A percentile compares a stretch with the other conserved stretches of the same genome.
Conservation (phyloP, 2,888 invertebrate genomes). For the Heterodera filipjevi region DNA sequence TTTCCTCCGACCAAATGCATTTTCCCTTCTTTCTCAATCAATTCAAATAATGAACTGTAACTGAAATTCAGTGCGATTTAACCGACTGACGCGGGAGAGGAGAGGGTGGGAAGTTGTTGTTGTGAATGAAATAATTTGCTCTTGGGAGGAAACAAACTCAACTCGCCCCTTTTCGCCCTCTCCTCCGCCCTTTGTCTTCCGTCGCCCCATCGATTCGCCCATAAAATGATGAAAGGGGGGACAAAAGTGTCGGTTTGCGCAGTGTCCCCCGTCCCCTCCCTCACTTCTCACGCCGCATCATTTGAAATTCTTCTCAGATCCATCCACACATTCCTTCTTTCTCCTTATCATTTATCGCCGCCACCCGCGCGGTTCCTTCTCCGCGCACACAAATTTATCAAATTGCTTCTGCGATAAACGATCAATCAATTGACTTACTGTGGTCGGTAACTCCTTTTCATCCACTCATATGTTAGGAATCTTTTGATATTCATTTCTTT, state of each 20-base stretch:
- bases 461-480: not conserved
- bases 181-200: conserved; percentile 8
- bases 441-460: not conserved
- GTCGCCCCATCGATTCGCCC: conserved; percentile 2
- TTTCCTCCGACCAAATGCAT: no score
- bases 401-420: not conserved
- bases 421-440: not conserved
- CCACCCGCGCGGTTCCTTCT: not conserved
- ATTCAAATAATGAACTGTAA: not conserved
- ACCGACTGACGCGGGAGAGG: not conserved
- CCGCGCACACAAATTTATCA: conserved; percentile 9
- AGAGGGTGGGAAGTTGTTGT: not conserved
- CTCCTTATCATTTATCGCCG: not conserved
- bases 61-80: not conserved
- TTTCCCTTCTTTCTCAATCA: no score
- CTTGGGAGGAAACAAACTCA: not conserved
- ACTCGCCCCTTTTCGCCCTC: not conserved
- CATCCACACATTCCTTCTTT: not conserved
- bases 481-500: not conserved
- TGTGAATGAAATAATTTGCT: conserved; percentile 2
- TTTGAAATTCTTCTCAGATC: not conserved
- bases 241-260: not conserved
- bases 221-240: not conserved
- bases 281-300: not conserved
- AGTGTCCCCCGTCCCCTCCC: not conserved